Percentiles rank a stretch among this genome's conserved stretches.
phyloP scores from a whole-genome alignment of 1,140 invertebrate species.

The Aethina tumida region DNA sequence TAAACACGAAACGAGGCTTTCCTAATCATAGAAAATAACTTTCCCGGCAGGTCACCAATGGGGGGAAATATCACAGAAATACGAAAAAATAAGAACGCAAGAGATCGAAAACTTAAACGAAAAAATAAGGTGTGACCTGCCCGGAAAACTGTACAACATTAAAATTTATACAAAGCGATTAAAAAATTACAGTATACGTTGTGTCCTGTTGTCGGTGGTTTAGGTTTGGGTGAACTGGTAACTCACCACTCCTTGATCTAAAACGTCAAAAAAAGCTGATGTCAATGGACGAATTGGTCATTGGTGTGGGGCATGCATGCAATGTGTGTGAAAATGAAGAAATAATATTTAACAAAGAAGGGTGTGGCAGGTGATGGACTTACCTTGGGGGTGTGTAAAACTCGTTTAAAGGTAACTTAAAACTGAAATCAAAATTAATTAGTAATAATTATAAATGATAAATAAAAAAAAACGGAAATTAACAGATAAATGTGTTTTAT shows the following conservation, averaged over 20 bases:
- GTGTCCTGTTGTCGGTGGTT: constrained; percentile 8
- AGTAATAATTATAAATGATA: constrained; percentile 5
- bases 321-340: neutral
- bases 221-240: constrained; percentile 25
- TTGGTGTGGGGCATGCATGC: neutral
- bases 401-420: constrained; percentile 14
- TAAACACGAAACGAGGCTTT: too few species aligned
- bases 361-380: too few species aligned
- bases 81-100: too few species aligned
- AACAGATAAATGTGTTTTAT: neutral
- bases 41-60: too few species aligned
- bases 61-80: too few species aligned
- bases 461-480: constrained; percentile 1
- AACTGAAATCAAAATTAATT: constrained; percentile 20
- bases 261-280: constrained; percentile 3
- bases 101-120: too few species aligned
- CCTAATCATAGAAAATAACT: too few species aligned
- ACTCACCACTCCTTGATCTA: constrained; percentile 14
- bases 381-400: constrained; percentile 9
- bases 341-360: neutral
- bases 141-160: too few species aligned
- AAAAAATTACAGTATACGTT: constrained; percentile 11
- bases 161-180: constrained; percentile 10
- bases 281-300: neutral
- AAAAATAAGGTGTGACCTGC: too few species aligned